A percentile compares a stretch with the other conserved stretches of the same genome.
Evolutionary conservation across 2,797 vertebrate species (phyloP).

Genomic region (Esox masquinongy): DNA sequence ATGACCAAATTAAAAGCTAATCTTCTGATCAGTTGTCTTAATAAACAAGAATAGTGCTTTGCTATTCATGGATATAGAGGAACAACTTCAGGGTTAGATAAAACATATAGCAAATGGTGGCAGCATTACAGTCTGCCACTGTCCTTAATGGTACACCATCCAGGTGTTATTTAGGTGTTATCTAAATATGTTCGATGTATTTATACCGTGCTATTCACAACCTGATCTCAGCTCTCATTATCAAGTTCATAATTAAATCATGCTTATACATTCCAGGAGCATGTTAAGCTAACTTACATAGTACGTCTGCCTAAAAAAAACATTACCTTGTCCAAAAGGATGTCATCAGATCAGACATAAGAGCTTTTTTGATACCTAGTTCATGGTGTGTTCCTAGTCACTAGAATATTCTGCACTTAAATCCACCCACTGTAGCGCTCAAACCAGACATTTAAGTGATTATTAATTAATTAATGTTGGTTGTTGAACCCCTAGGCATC

Average conservation of each 20-base stretch:
- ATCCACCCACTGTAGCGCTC: not conserved
- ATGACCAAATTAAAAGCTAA: no score
- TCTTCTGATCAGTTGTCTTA: no score
- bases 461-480: not conserved
- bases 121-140: no score
- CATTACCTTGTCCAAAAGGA: not conserved
- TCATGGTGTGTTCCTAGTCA: not conserved
- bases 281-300: not conserved
- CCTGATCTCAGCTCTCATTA: not conserved
- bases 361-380: not conserved
- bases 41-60: no score
- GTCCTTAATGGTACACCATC: no score
- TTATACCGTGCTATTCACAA: not conserved
- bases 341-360: not conserved
- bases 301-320: not conserved
- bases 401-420: not conserved
- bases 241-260: not conserved
- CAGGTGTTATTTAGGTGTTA: no score
- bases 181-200: not conserved
- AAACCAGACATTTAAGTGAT: not conserved
- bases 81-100: no score
- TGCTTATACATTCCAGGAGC: not conserved
- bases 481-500: slow-evolving; percentile 53
- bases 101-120: no score
- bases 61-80: no score